Percentiles rank a stretch among this genome's conserved stretches.
These are phyloP conservation scores for Callospermophilus lateralis DNA, from an alignment of 2,113 vertebrate genomes.

Conservation along the genomic window DNA sequence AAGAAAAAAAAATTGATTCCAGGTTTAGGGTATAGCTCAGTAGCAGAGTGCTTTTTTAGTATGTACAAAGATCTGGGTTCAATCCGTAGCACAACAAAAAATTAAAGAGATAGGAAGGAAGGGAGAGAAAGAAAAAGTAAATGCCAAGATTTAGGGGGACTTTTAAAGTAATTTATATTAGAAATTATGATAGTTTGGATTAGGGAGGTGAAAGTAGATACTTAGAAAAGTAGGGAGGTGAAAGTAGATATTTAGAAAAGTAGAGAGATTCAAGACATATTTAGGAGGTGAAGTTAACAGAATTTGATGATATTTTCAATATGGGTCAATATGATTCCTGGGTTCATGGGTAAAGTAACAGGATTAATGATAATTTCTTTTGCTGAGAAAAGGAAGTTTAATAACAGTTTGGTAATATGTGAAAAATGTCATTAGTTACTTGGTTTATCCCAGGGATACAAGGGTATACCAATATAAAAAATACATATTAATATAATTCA, in stretches of 20 bases:
- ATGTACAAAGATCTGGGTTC: neutral
- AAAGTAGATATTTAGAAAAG: slow-evolving; percentile 8
- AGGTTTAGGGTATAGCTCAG: neutral
- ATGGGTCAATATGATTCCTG: neutral
- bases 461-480: slow-evolving; percentile 15
- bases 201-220: neutral
- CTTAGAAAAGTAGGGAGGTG: neutral
- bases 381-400: slow-evolving; percentile 4
- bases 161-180: neutral
- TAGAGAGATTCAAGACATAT: slow-evolving; percentile 9
- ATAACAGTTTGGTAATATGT: neutral
- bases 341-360: neutral
- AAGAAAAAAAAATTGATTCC: too few relatives aligned
- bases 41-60: too few relatives aligned
- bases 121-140: neutral
- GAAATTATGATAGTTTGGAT: slow-evolving; percentile 47
- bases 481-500: neutral
- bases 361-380: neutral
- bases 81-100: neutral
- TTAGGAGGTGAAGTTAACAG: neutral
- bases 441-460: slow-evolving; percentile 24
- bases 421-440: neutral
- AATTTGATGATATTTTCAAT: slow-evolving; percentile 44
- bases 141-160: neutral
- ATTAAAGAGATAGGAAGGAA: neutral